Evolutionary conservation across 2,113 vertebrate genomes (phyloP).

Genomic region (Scatophagus argus): DNA sequence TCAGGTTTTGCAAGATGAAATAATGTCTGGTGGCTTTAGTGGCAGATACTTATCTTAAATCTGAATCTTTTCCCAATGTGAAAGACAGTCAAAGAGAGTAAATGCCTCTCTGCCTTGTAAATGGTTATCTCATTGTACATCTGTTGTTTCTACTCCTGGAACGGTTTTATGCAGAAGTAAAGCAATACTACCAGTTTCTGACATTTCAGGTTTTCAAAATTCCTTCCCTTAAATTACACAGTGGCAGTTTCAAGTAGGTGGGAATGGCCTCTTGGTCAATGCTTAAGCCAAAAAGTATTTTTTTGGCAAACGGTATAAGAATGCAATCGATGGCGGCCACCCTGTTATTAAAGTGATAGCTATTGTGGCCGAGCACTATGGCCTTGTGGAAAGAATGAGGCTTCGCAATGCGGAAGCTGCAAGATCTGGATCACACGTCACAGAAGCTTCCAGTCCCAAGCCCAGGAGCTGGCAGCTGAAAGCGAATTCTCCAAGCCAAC

Average conservation of each 20-base stretch:
- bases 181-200: conserved; percentile 40
- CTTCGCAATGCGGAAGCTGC: conserved; percentile 63
- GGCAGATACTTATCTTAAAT: not conserved
- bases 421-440: conserved; percentile 64
- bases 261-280: conserved; percentile 36
- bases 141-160: conserved; percentile 22
- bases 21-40: not conserved
- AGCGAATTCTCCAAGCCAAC: conserved; percentile 52
- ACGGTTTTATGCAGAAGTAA: conserved; percentile 35
- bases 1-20: conserved; percentile 7
- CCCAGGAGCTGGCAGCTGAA: conserved; percentile 60
- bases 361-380: conserved; percentile 52
- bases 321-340: conserved; percentile 43
- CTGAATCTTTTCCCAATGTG: conserved; percentile 32
- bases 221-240: conserved; percentile 43
- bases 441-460: conserved; percentile 43
- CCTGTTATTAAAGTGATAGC: conserved; percentile 64
- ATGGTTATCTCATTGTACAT: conserved; percentile 23
- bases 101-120: conserved; percentile 9
- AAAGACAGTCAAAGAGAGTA: conserved; percentile 29
- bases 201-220: conserved; percentile 44
- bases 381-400: conserved; percentile 67
- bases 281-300: conserved; percentile 31
- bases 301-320: conserved; percentile 39
- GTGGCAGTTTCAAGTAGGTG: conserved; percentile 58